Percentiles rank a stretch among this genome's conserved stretches.
phyloP scores from a whole-genome alignment of 2,797 vertebrate species.

The Lithobates pipiens region DNA sequence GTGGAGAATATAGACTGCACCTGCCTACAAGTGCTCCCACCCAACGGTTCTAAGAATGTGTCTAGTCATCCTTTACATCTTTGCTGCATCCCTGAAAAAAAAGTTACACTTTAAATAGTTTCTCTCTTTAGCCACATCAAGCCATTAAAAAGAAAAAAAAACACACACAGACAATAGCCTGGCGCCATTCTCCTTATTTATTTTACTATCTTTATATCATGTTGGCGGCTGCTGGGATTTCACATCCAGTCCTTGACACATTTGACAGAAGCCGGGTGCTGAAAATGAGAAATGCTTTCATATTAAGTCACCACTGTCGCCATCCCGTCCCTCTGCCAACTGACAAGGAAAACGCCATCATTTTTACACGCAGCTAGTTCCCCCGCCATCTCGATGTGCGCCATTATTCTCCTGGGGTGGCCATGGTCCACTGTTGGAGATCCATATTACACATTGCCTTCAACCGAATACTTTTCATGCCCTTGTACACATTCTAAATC shows the following conservation, averaged over 20 bases:
- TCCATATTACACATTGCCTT: slow-evolving; percentile 4
- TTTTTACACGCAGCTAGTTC: slow-evolving; percentile 68
- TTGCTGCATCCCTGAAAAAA: too few relatives aligned
- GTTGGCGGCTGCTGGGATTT: slow-evolving; percentile 63
- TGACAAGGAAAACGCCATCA: slow-evolving; percentile 67
- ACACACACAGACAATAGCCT: not conserved
- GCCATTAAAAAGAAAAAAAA: not conserved
- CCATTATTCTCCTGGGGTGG: slow-evolving; percentile 65
- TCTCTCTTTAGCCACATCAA: not conserved
- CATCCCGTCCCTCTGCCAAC: slow-evolving; percentile 43
- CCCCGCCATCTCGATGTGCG: slow-evolving; percentile 64
- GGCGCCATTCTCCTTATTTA: not conserved
- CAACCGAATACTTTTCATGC: not conserved
- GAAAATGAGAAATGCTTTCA: slow-evolving; percentile 68
- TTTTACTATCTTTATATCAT: slow-evolving; percentile 58
- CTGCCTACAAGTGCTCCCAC: too few relatives aligned
- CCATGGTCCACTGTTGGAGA: slow-evolving; percentile 54
- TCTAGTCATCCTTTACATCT: too few relatives aligned
- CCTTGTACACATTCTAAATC: not conserved
- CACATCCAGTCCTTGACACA: slow-evolving; percentile 64
- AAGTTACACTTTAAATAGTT: not conserved
- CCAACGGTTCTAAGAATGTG: too few relatives aligned
- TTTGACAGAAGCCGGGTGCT: slow-evolving; percentile 63
- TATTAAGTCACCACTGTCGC: slow-evolving; percentile 69
- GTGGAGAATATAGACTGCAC: too few relatives aligned